Evolutionary conservation across 2,113 vertebrate genomes (phyloP).

Genomic region (Nasalis larvatus): DNA sequence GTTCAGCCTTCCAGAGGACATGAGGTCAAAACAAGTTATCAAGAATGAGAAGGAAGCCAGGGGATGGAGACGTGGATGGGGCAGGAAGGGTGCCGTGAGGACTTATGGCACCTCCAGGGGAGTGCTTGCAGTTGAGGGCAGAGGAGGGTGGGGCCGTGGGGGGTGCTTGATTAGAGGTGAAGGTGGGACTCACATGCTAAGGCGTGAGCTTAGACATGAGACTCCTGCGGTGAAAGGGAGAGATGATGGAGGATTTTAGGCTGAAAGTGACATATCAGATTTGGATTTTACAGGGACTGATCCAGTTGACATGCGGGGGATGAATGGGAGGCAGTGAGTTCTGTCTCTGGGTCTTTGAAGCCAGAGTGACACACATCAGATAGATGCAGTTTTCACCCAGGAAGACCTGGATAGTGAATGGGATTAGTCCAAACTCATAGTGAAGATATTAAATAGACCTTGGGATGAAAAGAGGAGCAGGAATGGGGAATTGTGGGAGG

Average conservation of each 20-base stretch:
- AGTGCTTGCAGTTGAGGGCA: rapidly evolving
- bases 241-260: not conserved
- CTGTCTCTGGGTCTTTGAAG: not conserved
- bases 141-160: rapidly evolving
- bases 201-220: not conserved
- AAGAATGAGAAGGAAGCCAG: not conserved
- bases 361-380: not conserved
- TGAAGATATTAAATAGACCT: not conserved
- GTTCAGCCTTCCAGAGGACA: not conserved
- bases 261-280: not conserved
- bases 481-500: not conserved
- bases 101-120: not conserved
- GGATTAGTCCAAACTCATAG: not conserved
- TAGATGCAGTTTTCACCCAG: not conserved
- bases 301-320: rapidly evolving
- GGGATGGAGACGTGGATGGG: not conserved
- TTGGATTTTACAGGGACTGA: not conserved
- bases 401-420: not conserved
- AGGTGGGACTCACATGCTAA: rapidly evolving
- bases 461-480: not conserved
- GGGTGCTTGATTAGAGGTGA: not conserved
- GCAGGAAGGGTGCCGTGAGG: not conserved
- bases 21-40: not conserved
- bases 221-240: not conserved
- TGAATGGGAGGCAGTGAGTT: not conserved